Conservation (phyloP, 2,797 vertebrate genomes). For the Ibycter americanus region DNA sequence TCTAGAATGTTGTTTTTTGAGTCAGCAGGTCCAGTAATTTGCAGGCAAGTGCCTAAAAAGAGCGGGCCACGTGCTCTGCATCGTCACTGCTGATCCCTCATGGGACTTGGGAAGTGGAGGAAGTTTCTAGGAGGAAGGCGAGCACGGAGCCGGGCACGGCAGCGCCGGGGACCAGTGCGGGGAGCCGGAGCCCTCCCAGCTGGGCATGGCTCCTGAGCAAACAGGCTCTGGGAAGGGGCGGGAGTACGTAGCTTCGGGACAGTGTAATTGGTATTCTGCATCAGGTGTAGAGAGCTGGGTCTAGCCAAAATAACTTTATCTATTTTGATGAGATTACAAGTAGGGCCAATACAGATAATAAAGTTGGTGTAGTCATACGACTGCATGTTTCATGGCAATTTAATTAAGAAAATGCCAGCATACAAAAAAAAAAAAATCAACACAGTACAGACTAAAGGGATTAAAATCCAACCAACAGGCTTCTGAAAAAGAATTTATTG, state of each 20-base stretch:
- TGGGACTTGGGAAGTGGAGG: rapidly evolving
- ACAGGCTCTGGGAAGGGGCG: background rate
- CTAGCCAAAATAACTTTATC: background rate
- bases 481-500: background rate
- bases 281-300: background rate
- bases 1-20: background rate
- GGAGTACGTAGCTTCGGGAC: rapidly evolving
- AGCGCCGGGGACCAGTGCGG: rapidly evolving
- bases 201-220: background rate
- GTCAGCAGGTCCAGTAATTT: background rate
- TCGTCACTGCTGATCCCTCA: rapidly evolving
- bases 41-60: background rate
- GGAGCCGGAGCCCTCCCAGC: background rate
- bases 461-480: background rate
- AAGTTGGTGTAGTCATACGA: background rate
- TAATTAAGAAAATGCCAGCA: slow-evolving; percentile 3
- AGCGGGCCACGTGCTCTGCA: background rate
- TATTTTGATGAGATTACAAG: background rate
- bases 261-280: rapidly evolving
- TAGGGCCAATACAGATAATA: background rate
- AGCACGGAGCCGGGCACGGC: rapidly evolving
- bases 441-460: background rate
- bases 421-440: background rate
- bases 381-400: background rate
- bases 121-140: background rate